Base-by-base conservation (phyloP, 2,888 invertebrate species). In the Drosophila falleni region DNA sequence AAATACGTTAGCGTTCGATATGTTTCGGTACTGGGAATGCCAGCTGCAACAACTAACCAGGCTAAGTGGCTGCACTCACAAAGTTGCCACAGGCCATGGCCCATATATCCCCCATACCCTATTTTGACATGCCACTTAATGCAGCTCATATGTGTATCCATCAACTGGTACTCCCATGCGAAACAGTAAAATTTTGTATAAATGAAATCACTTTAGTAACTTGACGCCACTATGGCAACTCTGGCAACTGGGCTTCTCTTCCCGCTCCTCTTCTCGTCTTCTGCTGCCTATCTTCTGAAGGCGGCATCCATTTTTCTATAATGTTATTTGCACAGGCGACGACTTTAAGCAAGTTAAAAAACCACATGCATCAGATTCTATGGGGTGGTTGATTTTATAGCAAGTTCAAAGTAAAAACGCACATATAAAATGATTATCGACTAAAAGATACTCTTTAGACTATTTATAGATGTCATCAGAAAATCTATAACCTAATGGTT, bases 1-100 rank as follows among this genome's bases (percentile, higher is more conserved):
- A 87, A 87, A 88, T 84, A 82, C 80, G 80, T 80, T 87, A 87
- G 54, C 69, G 84, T 88, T 87, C 88, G 80, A 87, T 86, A 76
- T 72, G 73, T 81, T 81, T 62, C 55, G 62, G 37, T 42, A 64
- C 47, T 54, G 50, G 54, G 58, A 70, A 62, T 50, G 78, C 71
- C 81, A 84, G 78, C 81, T 86, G 86, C 86, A 84, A 66, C 81
- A 84, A 70, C 81, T 72, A 71, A 63, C 71, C 79, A 67, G 65
- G 69, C 84, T 87, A 83, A 83, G 83, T 83, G 83, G 80, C 84
- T 84, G 83, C 85, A 79, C 81, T 83, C 76, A 80, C 73, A 71
- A 63, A 71, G 70, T 70, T 74, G 77, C 80, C 70, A 68, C 65
- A 64, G 50, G 68, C 47, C 73, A 51, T 60, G 35, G 31, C 63